A percentile compares a stretch with the other conserved stretches of the same genome.
phyloP scores from a whole-genome alignment of 2,888 invertebrate species.

The Conops quadrifasciatus region DNA sequence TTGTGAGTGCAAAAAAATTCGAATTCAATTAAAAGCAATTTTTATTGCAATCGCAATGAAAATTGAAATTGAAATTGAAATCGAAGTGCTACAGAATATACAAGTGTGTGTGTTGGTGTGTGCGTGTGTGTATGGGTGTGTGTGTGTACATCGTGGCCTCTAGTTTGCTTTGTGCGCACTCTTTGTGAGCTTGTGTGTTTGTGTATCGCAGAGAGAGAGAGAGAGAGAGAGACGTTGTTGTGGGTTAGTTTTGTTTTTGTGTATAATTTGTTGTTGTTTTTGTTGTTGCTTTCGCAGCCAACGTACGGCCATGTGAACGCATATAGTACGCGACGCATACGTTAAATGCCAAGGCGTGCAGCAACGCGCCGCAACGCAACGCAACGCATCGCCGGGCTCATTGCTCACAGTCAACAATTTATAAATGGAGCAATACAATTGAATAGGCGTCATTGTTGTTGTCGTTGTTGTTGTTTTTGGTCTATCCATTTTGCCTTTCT shows the following conservation, averaged over 20 bases:
- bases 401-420: constrained; percentile 19
- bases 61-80: constrained; percentile 33
- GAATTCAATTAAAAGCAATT: constrained; percentile 32
- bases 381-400: not conserved
- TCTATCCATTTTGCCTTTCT: not conserved
- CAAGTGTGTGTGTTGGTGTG: not conserved
- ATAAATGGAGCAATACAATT: constrained; percentile 33
- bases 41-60: constrained; percentile 31
- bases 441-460: constrained; percentile 4
- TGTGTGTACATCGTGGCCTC: not conserved
- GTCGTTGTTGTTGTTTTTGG: constrained; percentile 8
- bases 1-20: constrained; percentile 23
- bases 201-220: not conserved
- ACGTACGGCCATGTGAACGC: constrained; percentile 18
- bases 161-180: not conserved
- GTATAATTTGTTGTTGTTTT: no score
- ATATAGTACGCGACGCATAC: constrained; percentile 27
- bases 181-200: no score
- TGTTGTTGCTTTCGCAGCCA: not conserved
- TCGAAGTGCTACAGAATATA: constrained; percentile 5
- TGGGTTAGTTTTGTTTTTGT: no score
- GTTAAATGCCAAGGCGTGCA: constrained; percentile 12
- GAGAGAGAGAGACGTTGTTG: no score
- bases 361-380: not conserved
- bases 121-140: not conserved